A percentile compares a stretch with the other conserved stretches of the same genome.
Evolutionary conservation across 2,888 invertebrate genomes (phyloP).

Genomic region (Sinotaia quadrata): DNA sequence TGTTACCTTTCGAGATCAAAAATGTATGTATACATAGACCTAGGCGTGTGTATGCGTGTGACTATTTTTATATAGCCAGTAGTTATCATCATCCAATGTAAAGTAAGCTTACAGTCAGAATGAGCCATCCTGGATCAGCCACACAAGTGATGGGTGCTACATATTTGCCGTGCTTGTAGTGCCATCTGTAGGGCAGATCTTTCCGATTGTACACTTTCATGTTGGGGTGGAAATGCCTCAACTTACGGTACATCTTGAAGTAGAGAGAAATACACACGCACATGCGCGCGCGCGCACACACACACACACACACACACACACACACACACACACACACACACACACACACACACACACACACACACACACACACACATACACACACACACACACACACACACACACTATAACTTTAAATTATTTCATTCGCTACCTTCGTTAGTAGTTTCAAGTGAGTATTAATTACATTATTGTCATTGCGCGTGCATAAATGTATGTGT

Average conservation of each 20-base stretch:
- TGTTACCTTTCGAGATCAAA: no score
- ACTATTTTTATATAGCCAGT: no score
- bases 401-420: background rate
- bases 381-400: slow-evolving; percentile 1
- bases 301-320: background rate
- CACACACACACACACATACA: background rate
- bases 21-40: no score
- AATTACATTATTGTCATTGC: background rate
- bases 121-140: slow-evolving; percentile 57
- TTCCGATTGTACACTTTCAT: slow-evolving; percentile 51
- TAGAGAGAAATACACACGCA: no score
- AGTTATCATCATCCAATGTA: background rate
- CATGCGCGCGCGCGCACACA: no score
- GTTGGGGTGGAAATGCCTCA: slow-evolving; percentile 39
- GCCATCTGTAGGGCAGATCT: slow-evolving; percentile 57
- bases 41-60: background rate
- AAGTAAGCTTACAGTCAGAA: slow-evolving; percentile 45
- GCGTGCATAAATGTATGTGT: background rate
- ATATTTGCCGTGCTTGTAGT: slow-evolving; percentile 50
- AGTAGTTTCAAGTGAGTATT: background rate
- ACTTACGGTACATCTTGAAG: slow-evolving; percentile 44
- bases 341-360: slow-evolving; percentile 1
- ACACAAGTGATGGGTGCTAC: slow-evolving; percentile 55
- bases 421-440: background rate
- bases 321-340: background rate